Conservation (phyloP, 1,140 invertebrate genomes). For the Zaprionus camerounensis region DNA sequence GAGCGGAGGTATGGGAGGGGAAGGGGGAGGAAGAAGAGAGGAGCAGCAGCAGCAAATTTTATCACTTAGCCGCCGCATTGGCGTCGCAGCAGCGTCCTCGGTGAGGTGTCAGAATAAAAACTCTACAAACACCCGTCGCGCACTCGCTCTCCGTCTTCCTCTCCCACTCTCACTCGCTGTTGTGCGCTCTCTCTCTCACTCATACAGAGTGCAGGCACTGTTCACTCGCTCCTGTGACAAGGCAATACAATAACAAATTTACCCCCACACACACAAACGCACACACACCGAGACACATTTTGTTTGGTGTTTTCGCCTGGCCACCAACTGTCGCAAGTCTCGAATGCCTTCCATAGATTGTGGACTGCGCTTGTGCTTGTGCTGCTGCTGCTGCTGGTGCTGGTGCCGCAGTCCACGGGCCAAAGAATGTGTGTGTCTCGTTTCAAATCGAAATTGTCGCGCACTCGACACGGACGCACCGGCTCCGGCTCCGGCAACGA, state of each 20-base stretch:
- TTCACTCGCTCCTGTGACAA: slow-evolving; percentile 37
- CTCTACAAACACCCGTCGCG: slow-evolving; percentile 68
- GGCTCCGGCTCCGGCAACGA: slow-evolving; percentile 45
- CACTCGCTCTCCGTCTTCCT: slow-evolving; percentile 10
- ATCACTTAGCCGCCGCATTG: slow-evolving; percentile 79
- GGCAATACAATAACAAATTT: slow-evolving; percentile 66
- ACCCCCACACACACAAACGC: slow-evolving; percentile 30
- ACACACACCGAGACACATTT: slow-evolving; percentile 30
- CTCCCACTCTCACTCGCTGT: slow-evolving; percentile 16
- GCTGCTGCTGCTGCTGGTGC: background rate
- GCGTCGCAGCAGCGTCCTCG: slow-evolving; percentile 48
- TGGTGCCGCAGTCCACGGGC: slow-evolving; percentile 18
- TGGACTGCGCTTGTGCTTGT: slow-evolving; percentile 13
- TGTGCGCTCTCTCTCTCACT: slow-evolving; percentile 25
- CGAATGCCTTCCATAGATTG: slow-evolving; percentile 63
- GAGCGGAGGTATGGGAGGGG: background rate
- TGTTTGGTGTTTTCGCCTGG: slow-evolving; percentile 59
- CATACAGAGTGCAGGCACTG: background rate
- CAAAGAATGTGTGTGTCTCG: slow-evolving; percentile 66
- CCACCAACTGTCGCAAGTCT: slow-evolving; percentile 74
- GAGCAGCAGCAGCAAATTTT: slow-evolving; percentile 46
- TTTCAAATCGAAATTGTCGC: slow-evolving; percentile 81
- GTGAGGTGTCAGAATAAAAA: slow-evolving; percentile 60
- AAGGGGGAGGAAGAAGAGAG: slow-evolving; percentile 12
- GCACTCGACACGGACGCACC: slow-evolving; percentile 79